Evolutionary conservation across 2,888 invertebrate species (phyloP).

Genomic region (Plagodis pulveraria): DNA sequence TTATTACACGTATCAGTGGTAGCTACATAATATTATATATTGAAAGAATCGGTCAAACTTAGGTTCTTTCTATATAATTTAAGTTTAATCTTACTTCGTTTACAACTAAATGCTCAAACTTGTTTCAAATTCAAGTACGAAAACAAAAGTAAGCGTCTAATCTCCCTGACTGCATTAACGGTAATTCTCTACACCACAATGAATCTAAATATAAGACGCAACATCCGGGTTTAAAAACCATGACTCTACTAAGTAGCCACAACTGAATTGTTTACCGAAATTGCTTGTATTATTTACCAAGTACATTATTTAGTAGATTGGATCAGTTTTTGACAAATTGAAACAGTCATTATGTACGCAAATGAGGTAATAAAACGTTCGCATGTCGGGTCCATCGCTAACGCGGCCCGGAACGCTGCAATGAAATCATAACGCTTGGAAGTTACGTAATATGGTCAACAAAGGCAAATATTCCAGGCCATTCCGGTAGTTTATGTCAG

Average conservation of each 20-base stretch:
- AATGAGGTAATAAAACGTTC: constrained; percentile 44
- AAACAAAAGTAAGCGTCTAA: constrained; percentile 80
- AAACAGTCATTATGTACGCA: constrained; percentile 32
- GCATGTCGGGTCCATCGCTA: constrained; percentile 45
- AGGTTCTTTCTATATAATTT: no score
- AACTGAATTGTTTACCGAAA: constrained; percentile 55
- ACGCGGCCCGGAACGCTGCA: constrained; percentile 50
- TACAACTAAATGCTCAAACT: no score
- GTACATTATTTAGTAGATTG: constrained; percentile 41
- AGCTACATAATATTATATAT: no score
- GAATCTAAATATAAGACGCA: constrained; percentile 68
- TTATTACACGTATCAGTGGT: no score
- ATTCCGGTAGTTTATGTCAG: constrained; percentile 77
- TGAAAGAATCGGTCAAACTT: no score
- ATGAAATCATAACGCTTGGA: constrained; percentile 71
- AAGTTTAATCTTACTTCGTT: no score
- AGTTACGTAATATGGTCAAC: constrained; percentile 77
- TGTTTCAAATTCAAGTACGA: constrained; percentile 50
- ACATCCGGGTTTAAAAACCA: constrained; percentile 72
- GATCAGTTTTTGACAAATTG: constrained; percentile 36
- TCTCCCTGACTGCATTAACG: constrained; percentile 65
- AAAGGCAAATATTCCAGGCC: constrained; percentile 73
- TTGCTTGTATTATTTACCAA: constrained; percentile 47
- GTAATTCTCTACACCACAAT: constrained; percentile 67
- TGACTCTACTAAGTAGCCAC: constrained; percentile 53